Base-by-base conservation (phyloP, 1,140 invertebrate genomes). In the Drosophila carrolli region DNA sequence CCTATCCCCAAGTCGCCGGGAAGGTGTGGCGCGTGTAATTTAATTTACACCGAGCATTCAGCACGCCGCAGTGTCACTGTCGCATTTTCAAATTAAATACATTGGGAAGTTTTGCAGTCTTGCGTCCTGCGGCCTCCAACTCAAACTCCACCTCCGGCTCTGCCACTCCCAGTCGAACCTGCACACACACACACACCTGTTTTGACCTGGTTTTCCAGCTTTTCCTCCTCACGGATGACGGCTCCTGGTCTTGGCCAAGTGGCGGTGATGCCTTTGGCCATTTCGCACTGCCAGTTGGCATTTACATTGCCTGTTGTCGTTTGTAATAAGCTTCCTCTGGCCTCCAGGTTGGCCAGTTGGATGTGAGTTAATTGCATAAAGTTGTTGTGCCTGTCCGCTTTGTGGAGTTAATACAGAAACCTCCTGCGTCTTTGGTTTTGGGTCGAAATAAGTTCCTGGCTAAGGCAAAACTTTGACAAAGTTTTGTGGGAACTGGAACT, bases 31-130 rank as follows among this genome's bases (percentile, higher is more conserved):
- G 60, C 73, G 72, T 76, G 72, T 76, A 76, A 76, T 76, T 76
- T 76, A 76, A 76, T 76, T 76, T 76, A 59, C 73, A 76, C 72
- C 73, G 19, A 67, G 35, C 73, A 67, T 75, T 75, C 73, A 65
- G 62, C 73, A 59, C 27, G 62, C 73, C 61, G 73, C 73, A 76
- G 73, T 76, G 73, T 67, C 73, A 76, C 60, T 76, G 73, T 76
- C 73, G 73, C 73, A 76, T 67, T 76, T 76, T 76, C 61, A 76
- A 76, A 76, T 76, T 76, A 76, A 76, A 76, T 76, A 76, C 73
- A 66, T 67, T 76, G 71, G 38, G 14, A 48, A 62, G 48, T 40
- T 75, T 35, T 57, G 53, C 51, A 44, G 41, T 43, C 35, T 44
- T 13, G 43, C n/a, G 27, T 1, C 23, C 46, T 2, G 2, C 8